Conservation (phyloP, 30 jellyfish, hydroid and myxozoan species). For the Pseudorhiza aurosa region DNA sequence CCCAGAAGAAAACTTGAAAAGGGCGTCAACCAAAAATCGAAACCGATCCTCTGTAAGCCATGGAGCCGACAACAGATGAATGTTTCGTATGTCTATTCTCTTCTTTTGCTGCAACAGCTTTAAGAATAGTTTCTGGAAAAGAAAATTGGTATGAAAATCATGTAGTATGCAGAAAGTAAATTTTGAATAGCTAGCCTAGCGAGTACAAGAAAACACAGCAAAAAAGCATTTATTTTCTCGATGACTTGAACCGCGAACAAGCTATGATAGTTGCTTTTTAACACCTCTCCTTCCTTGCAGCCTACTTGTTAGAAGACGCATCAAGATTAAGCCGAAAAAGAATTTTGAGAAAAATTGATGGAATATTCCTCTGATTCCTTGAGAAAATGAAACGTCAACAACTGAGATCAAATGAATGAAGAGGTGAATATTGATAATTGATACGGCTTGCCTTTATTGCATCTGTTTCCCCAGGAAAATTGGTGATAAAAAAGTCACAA, state of each 20-base stretch:
- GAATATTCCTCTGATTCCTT: too few relatives aligned
- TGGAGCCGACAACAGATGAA: conserved; percentile 41
- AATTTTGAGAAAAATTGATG: too few relatives aligned
- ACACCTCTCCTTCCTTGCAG: too few relatives aligned
- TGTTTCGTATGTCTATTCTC: conserved; percentile 66
- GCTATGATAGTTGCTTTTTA: too few relatives aligned
- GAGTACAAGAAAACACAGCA: neutral
- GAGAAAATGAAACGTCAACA: too few relatives aligned
- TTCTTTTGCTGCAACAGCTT: conserved; percentile 39
- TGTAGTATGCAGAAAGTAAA: too few relatives aligned
- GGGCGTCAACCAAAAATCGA: conserved; percentile 20
- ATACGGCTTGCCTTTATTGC: conserved; percentile 63
- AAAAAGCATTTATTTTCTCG: neutral
- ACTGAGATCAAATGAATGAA: too few relatives aligned
- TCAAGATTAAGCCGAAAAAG: too few relatives aligned
- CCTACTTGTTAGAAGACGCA: too few relatives aligned
- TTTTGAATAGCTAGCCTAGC: conserved; percentile 1
- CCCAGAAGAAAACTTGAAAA: conserved; percentile 33
- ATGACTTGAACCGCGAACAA: neutral
- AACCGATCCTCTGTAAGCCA: conserved; percentile 58
- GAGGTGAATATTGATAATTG: too few relatives aligned
- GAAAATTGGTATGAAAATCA: neutral
- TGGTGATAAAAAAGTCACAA: conserved; percentile 49
- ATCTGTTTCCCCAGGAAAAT: conserved; percentile 40
- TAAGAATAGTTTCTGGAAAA: conserved; percentile 51